Evolutionary conservation across 2,797 vertebrate genomes (phyloP), one percentile per base, ranked within the genome.

Genomic region (Yasuhikotakia modesta): DNA sequence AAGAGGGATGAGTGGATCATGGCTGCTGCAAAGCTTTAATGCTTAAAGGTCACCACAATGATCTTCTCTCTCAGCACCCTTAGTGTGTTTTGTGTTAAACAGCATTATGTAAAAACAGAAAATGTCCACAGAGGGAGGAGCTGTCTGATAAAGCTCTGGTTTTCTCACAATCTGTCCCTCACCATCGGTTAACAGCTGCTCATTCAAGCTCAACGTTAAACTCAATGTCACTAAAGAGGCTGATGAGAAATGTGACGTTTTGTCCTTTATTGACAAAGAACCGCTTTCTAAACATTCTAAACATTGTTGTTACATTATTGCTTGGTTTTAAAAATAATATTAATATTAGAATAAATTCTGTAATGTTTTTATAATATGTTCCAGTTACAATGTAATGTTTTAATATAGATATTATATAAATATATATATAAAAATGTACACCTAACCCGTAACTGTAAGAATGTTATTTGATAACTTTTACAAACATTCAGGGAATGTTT

Each of bases 1-100:
- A 70, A 78, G 82, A 77, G 68, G 74, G 71, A 52, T 30, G 61
- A 53, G 45, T 74, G 72, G 60, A 74, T 74, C 64, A 43, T 17
- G 30, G 21, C n/a, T 22, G 21, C n/a, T 22, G 60, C 30, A 52
- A 53, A 65, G 46, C 72, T 43, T 10, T 53, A 64, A 65, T 43
- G 60, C 61, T 52, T 53, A n/a, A 74, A 53, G 61, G 48, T 74
- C 72, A 65, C 4, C 5, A 52, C 10, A 17, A 50, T 32, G 24
- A 5, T 63, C n/a, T 11, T 48, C 10, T 60, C 39, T 10, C 8
- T 61, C 17, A 72, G 39, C 39, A 0, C 17, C 13, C 39, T 30
- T 60, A 30, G 22, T 43, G n/a, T 68, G 19, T 58, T 58, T 43
- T 61, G 22, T 45, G 3, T 1, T 13, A 58, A 45, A 74, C 21